phyloP scores from a whole-genome alignment of 2,113 vertebrate genomes.

The Holacanthus passer region DNA sequence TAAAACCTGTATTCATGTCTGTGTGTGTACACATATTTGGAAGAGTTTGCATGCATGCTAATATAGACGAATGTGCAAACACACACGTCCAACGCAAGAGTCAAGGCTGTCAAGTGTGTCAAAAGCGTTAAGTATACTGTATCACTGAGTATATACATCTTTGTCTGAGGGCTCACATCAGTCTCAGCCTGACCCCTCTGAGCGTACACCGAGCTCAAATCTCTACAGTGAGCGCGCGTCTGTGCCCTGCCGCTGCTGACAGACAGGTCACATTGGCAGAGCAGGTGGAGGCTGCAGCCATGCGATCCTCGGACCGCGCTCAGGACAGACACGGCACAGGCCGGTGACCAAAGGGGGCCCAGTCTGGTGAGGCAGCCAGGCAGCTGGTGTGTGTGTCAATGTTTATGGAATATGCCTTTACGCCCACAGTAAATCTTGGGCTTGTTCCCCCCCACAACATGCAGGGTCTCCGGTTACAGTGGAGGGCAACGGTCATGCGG shows the following conservation, averaged over 20 bases:
- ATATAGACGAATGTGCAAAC: slow-evolving; percentile 23
- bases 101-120: slow-evolving; percentile 52
- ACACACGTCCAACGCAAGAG: slow-evolving; percentile 5
- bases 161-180: slow-evolving; percentile 52
- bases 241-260: slow-evolving; percentile 63
- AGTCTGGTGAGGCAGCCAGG: slow-evolving; percentile 56
- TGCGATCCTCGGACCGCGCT: slow-evolving; percentile 68
- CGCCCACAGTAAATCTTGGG: slow-evolving; percentile 80
- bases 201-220: slow-evolving; percentile 41
- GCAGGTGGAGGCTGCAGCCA: slow-evolving; percentile 79
- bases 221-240: slow-evolving; percentile 44
- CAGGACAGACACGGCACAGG: slow-evolving; percentile 61
- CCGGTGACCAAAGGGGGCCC: slow-evolving; percentile 53
- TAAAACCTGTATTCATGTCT: neutral
- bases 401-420: slow-evolving; percentile 87
- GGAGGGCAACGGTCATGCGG: slow-evolving; percentile 65
- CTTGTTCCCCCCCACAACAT: slow-evolving; percentile 57
- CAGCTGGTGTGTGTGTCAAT: slow-evolving; percentile 85
- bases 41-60: slow-evolving; percentile 6
- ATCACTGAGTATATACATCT: slow-evolving; percentile 59
- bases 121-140: slow-evolving; percentile 64
- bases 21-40: slow-evolving; percentile 15
- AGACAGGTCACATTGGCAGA: slow-evolving; percentile 81
- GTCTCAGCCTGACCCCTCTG: slow-evolving; percentile 28
- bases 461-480: slow-evolving; percentile 67